These are phyloP conservation scores for Pygmarrhopalites habei DNA, from an alignment of 1,140 invertebrate genomes.

Conservation along the genomic window DNA sequence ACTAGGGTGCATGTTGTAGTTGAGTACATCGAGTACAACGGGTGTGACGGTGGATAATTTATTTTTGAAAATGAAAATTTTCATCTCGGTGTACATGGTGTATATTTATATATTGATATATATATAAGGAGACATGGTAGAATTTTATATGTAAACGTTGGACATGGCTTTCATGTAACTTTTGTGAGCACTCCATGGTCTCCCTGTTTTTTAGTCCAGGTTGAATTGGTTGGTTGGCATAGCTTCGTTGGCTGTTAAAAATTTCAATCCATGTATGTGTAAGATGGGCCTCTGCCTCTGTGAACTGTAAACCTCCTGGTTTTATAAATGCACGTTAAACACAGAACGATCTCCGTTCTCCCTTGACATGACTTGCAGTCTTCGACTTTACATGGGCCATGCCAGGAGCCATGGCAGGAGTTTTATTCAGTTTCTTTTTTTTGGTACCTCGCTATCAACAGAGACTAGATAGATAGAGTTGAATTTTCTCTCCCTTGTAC, in stretches of 20 bases:
- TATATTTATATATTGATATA: too few species aligned
- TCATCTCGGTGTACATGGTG: too few species aligned
- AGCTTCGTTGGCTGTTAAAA: not conserved
- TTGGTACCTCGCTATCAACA: not conserved
- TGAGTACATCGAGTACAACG: too few species aligned
- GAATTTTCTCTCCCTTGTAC: not conserved
- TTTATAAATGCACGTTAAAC: slow-evolving; percentile 4
- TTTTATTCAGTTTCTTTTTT: slow-evolving; percentile 10
- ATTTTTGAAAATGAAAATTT: too few species aligned
- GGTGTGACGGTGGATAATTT: too few species aligned
- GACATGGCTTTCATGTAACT: too few species aligned
- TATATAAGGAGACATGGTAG: too few species aligned
- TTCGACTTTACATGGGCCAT: slow-evolving; percentile 6
- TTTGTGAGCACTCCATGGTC: too few species aligned
- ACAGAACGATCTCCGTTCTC: slow-evolving; percentile 15
- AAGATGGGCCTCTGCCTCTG: not conserved
- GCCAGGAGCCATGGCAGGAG: not conserved
- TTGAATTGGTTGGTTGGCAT: too few species aligned
- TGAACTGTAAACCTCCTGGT: not conserved
- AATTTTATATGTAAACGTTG: too few species aligned
- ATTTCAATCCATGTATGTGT: slow-evolving; percentile 9
- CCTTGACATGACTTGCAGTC: slow-evolving; percentile 38
- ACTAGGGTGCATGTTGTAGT: too few species aligned
- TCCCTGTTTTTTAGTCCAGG: too few species aligned
- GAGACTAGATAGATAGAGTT: not conserved